Evolutionary conservation across 1,140 invertebrate genomes (phyloP).

Genomic region (Drosophila ogumai): DNA sequence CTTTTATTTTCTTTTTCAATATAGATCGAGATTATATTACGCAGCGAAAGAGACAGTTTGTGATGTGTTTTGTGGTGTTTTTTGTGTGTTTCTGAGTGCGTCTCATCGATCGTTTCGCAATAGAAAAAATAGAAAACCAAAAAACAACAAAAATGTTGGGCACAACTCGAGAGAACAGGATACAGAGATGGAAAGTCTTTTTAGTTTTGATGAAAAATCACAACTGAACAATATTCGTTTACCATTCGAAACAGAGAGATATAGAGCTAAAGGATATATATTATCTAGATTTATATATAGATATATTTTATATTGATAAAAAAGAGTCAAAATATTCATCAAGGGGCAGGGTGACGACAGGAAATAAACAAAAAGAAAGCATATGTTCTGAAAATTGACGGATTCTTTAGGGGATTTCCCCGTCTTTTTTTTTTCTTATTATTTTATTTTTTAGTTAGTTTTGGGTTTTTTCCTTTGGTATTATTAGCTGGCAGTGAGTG

Average conservation of each 20-base stretch:
- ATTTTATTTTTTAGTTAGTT: conserved; percentile 3
- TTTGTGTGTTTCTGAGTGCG: conserved; percentile 7
- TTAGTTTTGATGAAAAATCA: conserved; percentile 23
- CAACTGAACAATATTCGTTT: conserved; percentile 39
- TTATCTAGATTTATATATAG: conserved; percentile 36
- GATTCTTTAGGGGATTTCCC: background rate
- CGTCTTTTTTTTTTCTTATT: background rate
- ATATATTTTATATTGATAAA: conserved; percentile 18
- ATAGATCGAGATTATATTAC: conserved; percentile 19
- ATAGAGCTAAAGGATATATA: conserved; percentile 36
- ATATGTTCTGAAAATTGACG: background rate
- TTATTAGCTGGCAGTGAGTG: conserved; percentile 34
- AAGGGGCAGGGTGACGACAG: background rate
- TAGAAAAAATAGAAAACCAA: conserved; percentile 65
- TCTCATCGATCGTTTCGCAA: conserved; percentile 32
- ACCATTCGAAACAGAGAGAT: conserved; percentile 42
- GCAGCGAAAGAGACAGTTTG: conserved; percentile 6
- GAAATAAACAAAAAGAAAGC: conserved; percentile 17
- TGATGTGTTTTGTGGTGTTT: conserved; percentile 1
- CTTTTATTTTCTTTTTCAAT: conserved; percentile 33
- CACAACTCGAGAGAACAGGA: conserved; percentile 49
- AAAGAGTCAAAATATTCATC: background rate
- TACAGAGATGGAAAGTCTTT: conserved; percentile 34
- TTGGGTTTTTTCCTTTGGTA: conserved; percentile 1
- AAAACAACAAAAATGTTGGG: conserved; percentile 70